Evolutionary conservation across 2,113 vertebrate species (phyloP).

Genomic region (Clinocottus analis): DNA sequence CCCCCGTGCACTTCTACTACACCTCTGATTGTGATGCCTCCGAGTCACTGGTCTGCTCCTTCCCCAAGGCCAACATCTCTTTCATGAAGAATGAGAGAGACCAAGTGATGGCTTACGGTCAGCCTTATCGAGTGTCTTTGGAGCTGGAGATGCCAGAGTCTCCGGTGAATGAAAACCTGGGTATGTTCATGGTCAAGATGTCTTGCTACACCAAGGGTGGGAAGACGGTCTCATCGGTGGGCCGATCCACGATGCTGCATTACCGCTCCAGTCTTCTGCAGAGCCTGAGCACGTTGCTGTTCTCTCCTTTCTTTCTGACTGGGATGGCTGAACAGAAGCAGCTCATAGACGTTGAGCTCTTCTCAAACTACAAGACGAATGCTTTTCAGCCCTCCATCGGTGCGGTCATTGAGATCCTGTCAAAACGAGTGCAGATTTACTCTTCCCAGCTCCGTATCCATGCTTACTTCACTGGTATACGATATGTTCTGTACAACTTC

Average conservation of each 20-base stretch:
- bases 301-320: conserved; percentile 85
- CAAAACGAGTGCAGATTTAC: conserved; percentile 88
- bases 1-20: conserved; percentile 89
- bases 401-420: conserved; percentile 88
- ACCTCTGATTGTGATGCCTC: conserved; percentile 85
- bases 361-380: conserved; percentile 86
- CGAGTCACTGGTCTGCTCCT: conserved; percentile 85
- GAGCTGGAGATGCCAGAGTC: conserved; percentile 92
- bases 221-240: conserved; percentile 81
- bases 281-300: conserved; percentile 85
- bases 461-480: conserved; percentile 90
- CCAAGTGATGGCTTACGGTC: conserved; percentile 89
- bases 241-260: conserved; percentile 90
- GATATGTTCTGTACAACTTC: conserved; percentile 92
- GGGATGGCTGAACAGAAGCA: conserved; percentile 91
- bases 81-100: conserved; percentile 87
- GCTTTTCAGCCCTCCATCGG: conserved; percentile 87
- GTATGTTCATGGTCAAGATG: conserved; percentile 93
- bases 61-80: conserved; percentile 90
- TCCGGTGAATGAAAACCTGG: conserved; percentile 87
- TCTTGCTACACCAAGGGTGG: conserved; percentile 87
- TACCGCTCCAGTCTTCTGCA: conserved; percentile 89
- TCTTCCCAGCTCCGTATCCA: conserved; percentile 90
- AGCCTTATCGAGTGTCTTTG: conserved; percentile 89
- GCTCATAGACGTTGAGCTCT: conserved; percentile 88